These are phyloP conservation scores for Pterocles orientalis DNA, from an alignment of 2,113 vertebrate genomes.

Conservation along the genomic window DNA sequence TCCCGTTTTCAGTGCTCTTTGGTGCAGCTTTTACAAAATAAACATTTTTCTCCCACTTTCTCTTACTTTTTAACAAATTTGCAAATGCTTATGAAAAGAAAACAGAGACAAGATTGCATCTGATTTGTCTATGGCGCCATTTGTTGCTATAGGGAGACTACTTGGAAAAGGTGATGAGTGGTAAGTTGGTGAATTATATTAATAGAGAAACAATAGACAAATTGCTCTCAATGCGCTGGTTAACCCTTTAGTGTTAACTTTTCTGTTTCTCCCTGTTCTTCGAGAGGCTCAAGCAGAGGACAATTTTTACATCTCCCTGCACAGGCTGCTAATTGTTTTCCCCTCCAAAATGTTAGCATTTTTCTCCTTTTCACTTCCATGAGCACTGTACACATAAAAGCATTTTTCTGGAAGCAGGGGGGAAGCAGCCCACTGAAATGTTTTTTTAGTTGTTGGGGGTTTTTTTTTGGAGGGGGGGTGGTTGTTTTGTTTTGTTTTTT, in stretches of 20 bases:
- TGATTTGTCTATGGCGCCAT: constrained; percentile 50
- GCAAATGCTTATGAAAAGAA: constrained; percentile 49
- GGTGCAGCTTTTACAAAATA: constrained; percentile 11
- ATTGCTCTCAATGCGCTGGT: constrained; percentile 1
- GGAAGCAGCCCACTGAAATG: neutral
- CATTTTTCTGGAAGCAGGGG: neutral
- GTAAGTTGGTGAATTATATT: constrained; percentile 54
- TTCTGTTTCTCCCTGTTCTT: neutral
- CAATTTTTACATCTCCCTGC: neutral
- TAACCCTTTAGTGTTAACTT: constrained; percentile 24
- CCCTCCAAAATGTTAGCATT: neutral
- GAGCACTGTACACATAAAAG: neutral
- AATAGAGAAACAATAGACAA: constrained; percentile 60
- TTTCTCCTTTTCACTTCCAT: neutral
- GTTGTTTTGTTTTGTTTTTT: neutral
- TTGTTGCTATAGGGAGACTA: constrained; percentile 53
- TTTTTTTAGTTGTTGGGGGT: neutral
- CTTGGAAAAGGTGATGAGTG: constrained; percentile 55
- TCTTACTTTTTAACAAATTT: constrained; percentile 16
- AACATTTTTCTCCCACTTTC: neutral
- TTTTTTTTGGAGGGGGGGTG: too few species aligned
- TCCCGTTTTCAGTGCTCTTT: neutral
- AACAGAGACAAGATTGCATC: constrained; percentile 45
- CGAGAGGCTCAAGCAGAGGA: neutral
- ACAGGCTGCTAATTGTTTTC: neutral